Percentiles rank a stretch among this genome's conserved stretches.
phyloP scores from a whole-genome alignment of 2,113 vertebrate species.

The Caloenas nicobarica region DNA sequence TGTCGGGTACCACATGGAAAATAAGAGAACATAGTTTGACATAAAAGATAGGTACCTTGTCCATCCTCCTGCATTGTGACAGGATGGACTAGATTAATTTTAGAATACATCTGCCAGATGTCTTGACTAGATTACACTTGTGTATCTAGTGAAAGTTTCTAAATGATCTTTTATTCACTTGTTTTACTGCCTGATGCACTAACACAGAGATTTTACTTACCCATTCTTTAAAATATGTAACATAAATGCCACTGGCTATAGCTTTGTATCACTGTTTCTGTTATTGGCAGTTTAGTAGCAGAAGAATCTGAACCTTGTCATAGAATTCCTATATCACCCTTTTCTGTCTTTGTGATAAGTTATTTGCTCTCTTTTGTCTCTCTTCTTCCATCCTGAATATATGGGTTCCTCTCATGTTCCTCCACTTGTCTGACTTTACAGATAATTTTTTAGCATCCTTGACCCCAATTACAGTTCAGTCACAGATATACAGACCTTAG shows the following conservation, averaged over 20 bases:
- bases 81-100: not conserved
- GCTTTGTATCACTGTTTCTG: not conserved
- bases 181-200: not conserved
- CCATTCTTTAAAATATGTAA: not conserved
- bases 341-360: not conserved
- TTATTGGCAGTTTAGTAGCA: not conserved
- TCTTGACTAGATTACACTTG: not conserved
- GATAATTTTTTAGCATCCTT: not conserved
- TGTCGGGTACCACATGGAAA: not conserved
- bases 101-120: not conserved
- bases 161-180: not conserved
- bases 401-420: not conserved
- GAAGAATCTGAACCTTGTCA: not conserved
- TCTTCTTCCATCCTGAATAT: not conserved
- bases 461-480: not conserved
- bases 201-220: not conserved
- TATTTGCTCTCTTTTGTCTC: not conserved
- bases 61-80: not conserved
- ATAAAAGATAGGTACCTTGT: not conserved
- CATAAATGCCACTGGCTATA: not conserved
- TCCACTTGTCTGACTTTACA: not conserved
- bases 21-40: not conserved
- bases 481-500: not conserved
- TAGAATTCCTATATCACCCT: not conserved
- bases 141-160: not conserved